Percentiles rank a stretch among this genome's conserved stretches.
Evolutionary conservation across 2,797 vertebrate species (phyloP).

Genomic region (Poeciliopsis presidionis): DNA sequence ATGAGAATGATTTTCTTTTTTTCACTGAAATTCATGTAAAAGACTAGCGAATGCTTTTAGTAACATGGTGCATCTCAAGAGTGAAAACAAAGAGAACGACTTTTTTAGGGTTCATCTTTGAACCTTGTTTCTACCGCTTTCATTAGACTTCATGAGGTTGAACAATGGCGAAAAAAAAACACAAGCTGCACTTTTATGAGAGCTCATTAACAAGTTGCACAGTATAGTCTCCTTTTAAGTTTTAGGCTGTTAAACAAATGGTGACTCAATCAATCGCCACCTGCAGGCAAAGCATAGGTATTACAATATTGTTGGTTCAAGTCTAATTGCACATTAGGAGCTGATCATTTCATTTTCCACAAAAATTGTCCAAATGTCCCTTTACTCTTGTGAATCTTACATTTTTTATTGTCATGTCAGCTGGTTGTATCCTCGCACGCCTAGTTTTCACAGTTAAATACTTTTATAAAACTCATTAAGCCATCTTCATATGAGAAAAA

Average conservation of each 20-base stretch:
- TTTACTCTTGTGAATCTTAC: not conserved
- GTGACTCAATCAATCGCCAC: not conserved
- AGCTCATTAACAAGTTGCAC: not conserved
- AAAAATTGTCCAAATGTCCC: not conserved
- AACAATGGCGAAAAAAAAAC: not conserved
- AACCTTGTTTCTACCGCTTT: not conserved
- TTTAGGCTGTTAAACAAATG: not conserved
- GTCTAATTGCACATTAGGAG: not conserved
- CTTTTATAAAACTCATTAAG: constrained; percentile 25
- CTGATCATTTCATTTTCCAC: not conserved
- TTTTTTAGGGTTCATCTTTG: not conserved
- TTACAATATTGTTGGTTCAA: not conserved
- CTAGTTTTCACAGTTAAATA: not conserved
- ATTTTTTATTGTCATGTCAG: not conserved
- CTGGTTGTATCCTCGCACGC: not conserved
- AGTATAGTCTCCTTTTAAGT: not conserved
- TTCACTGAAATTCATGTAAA: not conserved
- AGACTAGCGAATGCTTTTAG: not conserved
- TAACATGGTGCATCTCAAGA: not conserved
- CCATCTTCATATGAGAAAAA: constrained; percentile 37
- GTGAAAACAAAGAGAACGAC: not conserved
- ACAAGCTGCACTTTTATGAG: not conserved
- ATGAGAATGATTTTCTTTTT: no score
- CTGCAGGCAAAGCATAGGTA: not conserved
- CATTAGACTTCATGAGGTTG: not conserved